A percentile compares a stretch with the other conserved stretches of the same genome.
Conservation (phyloP, 2,113 vertebrate species). For the Corythaixoides concolor region DNA sequence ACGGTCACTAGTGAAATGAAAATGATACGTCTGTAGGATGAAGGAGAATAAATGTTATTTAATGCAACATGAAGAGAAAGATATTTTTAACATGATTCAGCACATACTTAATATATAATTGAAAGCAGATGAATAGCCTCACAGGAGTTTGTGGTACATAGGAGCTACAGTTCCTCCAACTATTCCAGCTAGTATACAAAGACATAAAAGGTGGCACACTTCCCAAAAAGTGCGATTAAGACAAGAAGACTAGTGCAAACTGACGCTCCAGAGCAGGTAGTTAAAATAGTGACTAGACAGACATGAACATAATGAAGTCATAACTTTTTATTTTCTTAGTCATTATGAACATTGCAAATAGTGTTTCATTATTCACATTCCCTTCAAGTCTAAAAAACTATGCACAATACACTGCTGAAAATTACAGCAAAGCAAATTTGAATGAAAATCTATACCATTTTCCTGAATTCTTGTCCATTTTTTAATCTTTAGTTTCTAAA, state of each 20-base stretch:
- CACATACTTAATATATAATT: constrained; percentile 30
- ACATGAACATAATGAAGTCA: not conserved
- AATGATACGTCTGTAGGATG: constrained; percentile 29
- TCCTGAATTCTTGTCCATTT: not conserved
- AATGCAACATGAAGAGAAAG: constrained; percentile 34
- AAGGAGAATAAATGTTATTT: constrained; percentile 46
- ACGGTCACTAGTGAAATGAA: not conserved
- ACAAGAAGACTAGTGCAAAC: not conserved
- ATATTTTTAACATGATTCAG: constrained; percentile 37
- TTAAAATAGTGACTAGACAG: not conserved
- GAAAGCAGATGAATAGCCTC: constrained; percentile 21
- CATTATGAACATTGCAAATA: not conserved
- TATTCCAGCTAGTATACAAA: not conserved
- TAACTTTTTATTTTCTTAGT: not conserved
- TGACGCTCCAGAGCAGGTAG: not conserved
- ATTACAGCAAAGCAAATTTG: not conserved
- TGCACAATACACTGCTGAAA: not conserved
- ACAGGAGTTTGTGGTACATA: not conserved
- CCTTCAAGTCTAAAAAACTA: not conserved
- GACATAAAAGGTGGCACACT: not conserved
- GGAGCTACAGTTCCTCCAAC: not conserved
- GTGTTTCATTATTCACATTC: not conserved
- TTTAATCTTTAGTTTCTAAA: not conserved
- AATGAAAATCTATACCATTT: not conserved
- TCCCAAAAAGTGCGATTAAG: not conserved